Conservation (phyloP, 2,113 vertebrate species). For the Pterocles orientalis region DNA sequence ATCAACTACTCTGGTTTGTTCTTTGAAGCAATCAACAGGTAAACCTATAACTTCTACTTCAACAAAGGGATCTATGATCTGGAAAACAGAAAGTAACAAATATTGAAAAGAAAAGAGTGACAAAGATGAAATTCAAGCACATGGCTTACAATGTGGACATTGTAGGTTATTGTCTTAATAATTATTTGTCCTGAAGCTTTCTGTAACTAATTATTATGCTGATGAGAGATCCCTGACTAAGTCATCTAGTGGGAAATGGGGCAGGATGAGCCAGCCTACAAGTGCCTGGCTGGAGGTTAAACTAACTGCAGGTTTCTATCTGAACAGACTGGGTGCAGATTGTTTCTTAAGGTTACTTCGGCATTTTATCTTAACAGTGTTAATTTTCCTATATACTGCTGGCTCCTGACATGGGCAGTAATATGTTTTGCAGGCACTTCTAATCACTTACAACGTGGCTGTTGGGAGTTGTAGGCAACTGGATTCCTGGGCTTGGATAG, state of each 20-base stretch:
- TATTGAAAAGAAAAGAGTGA: not conserved
- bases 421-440: not conserved
- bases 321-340: not conserved
- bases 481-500: not conserved
- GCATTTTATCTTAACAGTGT: not conserved
- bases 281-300: not conserved
- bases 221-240: not conserved
- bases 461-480: not conserved
- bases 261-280: not conserved
- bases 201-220: not conserved
- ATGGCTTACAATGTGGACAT: not conserved
- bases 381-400: not conserved
- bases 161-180: not conserved
- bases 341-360: not conserved
- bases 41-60: conserved; percentile 97
- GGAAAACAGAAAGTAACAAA: conserved; percentile 30
- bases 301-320: not conserved
- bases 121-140: not conserved
- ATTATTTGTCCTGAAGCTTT: not conserved
- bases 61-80: conserved; percentile 99
- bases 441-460: not conserved
- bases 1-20: conserved; percentile 95
- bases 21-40: conserved; percentile 92
- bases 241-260: not conserved
- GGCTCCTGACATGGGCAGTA: not conserved